Conservation (phyloP, 1,140 invertebrate genomes). For the Drosophila tani region DNA sequence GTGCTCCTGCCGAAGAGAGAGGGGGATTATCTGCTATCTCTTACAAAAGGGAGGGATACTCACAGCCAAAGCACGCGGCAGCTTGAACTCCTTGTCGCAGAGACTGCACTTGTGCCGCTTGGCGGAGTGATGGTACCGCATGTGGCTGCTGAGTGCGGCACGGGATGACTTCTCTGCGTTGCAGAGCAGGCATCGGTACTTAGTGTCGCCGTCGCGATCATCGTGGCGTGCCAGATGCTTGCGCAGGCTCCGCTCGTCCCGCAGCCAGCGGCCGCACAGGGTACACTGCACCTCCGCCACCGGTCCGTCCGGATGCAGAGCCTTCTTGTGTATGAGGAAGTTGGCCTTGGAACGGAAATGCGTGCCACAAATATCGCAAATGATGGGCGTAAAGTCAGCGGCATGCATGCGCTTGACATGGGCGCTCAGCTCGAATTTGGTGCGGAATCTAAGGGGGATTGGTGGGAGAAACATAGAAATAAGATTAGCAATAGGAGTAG, state of each 20-base stretch:
- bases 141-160: slow-evolving; percentile 72
- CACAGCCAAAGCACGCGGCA: slow-evolving; percentile 60
- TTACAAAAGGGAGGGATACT: slow-evolving; percentile 9
- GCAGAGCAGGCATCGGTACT: slow-evolving; percentile 71
- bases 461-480: background rate
- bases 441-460: slow-evolving; percentile 51
- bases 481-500: background rate
- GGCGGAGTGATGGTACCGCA: slow-evolving; percentile 76
- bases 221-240: slow-evolving; percentile 70
- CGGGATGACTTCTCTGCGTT: slow-evolving; percentile 73
- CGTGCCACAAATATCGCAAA: slow-evolving; percentile 75
- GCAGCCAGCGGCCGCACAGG: slow-evolving; percentile 73
- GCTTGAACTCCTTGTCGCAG: slow-evolving; percentile 78
- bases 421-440: slow-evolving; percentile 61
- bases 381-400: slow-evolving; percentile 68
- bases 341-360: slow-evolving; percentile 75
- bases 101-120: slow-evolving; percentile 72
- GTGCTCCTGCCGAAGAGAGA: slow-evolving; percentile 63
- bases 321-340: slow-evolving; percentile 73
- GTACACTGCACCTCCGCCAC: slow-evolving; percentile 73
- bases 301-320: slow-evolving; percentile 71
- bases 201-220: slow-evolving; percentile 65
- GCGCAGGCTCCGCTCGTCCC: slow-evolving; percentile 74
- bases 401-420: slow-evolving; percentile 72
- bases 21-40: background rate